phyloP scores from a whole-genome alignment of 1,140 invertebrate genomes.

The Scylla paramamosain region DNA sequence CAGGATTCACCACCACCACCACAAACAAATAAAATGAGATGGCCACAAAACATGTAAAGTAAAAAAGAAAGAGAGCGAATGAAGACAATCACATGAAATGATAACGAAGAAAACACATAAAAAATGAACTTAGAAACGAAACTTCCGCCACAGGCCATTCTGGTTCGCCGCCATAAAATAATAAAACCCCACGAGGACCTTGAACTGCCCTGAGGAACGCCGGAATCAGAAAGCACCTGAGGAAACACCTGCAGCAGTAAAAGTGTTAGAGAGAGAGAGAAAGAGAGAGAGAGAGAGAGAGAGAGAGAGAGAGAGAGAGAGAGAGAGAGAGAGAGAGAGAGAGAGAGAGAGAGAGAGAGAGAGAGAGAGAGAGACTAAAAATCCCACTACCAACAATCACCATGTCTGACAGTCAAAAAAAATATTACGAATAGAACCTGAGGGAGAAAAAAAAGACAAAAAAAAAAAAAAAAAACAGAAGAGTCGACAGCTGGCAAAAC shows the following conservation, averaged over 20 bases:
- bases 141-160: not conserved
- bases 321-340: not conserved
- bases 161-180: conserved; percentile 13
- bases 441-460: no score
- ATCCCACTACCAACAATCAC: not conserved
- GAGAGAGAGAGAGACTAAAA: not conserved
- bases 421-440: not conserved
- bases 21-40: not conserved
- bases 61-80: not conserved
- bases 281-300: not conserved
- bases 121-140: not conserved
- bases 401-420: not conserved
- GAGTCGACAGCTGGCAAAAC: not conserved
- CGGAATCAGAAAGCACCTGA: conserved; percentile 10
- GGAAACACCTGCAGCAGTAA: not conserved
- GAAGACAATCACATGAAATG: not conserved
- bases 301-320: not conserved
- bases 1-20: not conserved
- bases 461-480: no score
- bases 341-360: not conserved
- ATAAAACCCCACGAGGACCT: not conserved
- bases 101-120: conserved; percentile 1
- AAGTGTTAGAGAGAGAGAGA: conserved; percentile 28
- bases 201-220: not conserved
- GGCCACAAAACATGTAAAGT: no score